Conservation (phyloP, 2,113 vertebrate species). For the Brachyhypopomus gauderio region DNA sequence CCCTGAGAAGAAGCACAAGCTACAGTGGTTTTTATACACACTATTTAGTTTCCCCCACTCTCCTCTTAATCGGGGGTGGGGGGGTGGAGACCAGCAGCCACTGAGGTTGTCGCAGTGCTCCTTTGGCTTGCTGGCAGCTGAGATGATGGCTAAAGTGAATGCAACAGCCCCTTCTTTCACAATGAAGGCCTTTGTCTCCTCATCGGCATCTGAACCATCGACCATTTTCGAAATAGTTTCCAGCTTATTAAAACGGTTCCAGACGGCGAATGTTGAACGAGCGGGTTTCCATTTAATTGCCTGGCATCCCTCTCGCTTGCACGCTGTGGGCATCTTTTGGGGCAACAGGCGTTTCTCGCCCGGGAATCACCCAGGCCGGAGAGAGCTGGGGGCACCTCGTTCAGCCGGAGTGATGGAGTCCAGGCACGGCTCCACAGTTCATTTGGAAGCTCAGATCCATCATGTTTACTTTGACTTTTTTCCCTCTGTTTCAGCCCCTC, state of each 20-base stretch:
- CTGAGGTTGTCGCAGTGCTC: constrained; percentile 69
- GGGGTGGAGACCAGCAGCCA: constrained; percentile 60
- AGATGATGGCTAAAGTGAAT: constrained; percentile 71
- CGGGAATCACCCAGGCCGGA: constrained; percentile 45
- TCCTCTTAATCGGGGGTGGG: constrained; percentile 55
- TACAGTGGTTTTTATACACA: constrained; percentile 16
- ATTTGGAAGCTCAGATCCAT: not conserved
- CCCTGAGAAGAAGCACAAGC: not conserved
- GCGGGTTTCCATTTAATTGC: constrained; percentile 74
- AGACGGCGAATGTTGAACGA: constrained; percentile 75
- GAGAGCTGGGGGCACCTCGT: constrained; percentile 43
- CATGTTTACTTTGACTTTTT: not conserved
- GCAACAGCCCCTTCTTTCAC: constrained; percentile 66
- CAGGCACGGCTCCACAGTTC: not conserved
- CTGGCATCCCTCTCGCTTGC: constrained; percentile 68
- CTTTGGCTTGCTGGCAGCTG: constrained; percentile 67
- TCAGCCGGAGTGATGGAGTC: not conserved
- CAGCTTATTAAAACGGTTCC: constrained; percentile 81
- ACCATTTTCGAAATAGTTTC: constrained; percentile 82
- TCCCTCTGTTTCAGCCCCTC: not conserved
- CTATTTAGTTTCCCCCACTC: constrained; percentile 5
- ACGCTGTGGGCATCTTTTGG: constrained; percentile 66
- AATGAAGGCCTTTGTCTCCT: constrained; percentile 78
- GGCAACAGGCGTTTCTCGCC: constrained; percentile 58
- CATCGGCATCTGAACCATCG: constrained; percentile 71